A percentile compares a stretch with the other conserved stretches of the same genome.
Conservation (phyloP, 2,888 invertebrate genomes). For the Acronicta aceris region DNA sequence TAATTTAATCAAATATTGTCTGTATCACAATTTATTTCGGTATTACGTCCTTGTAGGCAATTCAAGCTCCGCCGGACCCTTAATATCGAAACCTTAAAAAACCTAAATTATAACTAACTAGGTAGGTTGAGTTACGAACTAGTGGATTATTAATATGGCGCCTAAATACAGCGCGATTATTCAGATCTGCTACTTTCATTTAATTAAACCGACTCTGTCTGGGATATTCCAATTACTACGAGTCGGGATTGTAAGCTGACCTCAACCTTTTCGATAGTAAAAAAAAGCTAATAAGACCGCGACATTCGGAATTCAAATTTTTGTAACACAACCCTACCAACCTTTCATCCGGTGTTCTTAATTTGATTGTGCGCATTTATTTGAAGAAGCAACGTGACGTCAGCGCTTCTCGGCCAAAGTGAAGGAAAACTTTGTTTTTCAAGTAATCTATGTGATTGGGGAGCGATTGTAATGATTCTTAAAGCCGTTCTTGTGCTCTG, state of each 20-base stretch:
- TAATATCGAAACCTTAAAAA: too few relatives aligned
- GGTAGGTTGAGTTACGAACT: too few relatives aligned
- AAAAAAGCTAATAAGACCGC: not conserved
- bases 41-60: too few relatives aligned
- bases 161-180: too few relatives aligned
- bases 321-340: slow-evolving; percentile 13
- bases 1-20: too few relatives aligned
- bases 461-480: slow-evolving; percentile 14
- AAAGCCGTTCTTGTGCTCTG: slow-evolving; percentile 3
- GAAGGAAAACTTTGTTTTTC: slow-evolving; percentile 44
- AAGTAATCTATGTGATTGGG: slow-evolving; percentile 40
- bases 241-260: not conserved
- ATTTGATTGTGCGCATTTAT: slow-evolving; percentile 49
- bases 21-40: too few relatives aligned
- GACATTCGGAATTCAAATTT: slow-evolving; percentile 24
- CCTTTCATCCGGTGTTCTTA: slow-evolving; percentile 35
- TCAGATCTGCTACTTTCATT: too few relatives aligned
- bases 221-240: not conserved
- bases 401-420: slow-evolving; percentile 20
- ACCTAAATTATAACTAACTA: too few relatives aligned
- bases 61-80: too few relatives aligned
- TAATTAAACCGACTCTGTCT: too few relatives aligned
- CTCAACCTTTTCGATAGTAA: not conserved
- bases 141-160: too few relatives aligned
- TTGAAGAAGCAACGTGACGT: slow-evolving; percentile 21